phyloP scores from a whole-genome alignment of 2,888 invertebrate genomes.

The Hydraecia micacea region DNA sequence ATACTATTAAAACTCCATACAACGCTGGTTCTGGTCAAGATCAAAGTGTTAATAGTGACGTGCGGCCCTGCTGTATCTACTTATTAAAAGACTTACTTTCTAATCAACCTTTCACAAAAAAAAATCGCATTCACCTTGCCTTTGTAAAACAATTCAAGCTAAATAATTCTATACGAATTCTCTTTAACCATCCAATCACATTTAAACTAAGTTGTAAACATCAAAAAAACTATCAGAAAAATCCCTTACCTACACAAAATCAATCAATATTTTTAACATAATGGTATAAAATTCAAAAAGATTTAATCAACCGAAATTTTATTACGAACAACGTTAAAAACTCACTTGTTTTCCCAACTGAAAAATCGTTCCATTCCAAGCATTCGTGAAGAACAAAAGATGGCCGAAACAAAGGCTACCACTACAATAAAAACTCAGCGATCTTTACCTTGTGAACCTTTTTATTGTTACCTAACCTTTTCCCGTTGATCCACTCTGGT shows the following conservation, averaged over 20 bases:
- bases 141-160: not conserved
- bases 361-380: conserved; percentile 82
- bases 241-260: conserved; percentile 2
- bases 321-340: conserved; percentile 66
- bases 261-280: conserved; percentile 27
- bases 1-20: not conserved
- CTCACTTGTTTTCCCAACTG: conserved; percentile 77
- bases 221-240: conserved; percentile 8
- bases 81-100: not conserved
- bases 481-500: conserved; percentile 81
- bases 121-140: not conserved
- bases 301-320: conserved; percentile 61
- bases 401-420: conserved; percentile 78
- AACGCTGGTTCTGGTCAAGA: not conserved
- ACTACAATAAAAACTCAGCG: conserved; percentile 78
- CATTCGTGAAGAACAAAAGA: conserved; percentile 79
- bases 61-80: not conserved
- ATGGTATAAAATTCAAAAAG: conserved; percentile 49
- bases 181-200: conserved; percentile 7
- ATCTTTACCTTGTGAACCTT: conserved; percentile 80
- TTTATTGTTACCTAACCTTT: conserved; percentile 85
- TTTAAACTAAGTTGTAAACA: not conserved
- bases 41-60: not conserved
- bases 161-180: not conserved
- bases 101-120: not conserved